Conservation (phyloP, 2,113 vertebrate species). For the Campylomormyrus tamandua region DNA sequence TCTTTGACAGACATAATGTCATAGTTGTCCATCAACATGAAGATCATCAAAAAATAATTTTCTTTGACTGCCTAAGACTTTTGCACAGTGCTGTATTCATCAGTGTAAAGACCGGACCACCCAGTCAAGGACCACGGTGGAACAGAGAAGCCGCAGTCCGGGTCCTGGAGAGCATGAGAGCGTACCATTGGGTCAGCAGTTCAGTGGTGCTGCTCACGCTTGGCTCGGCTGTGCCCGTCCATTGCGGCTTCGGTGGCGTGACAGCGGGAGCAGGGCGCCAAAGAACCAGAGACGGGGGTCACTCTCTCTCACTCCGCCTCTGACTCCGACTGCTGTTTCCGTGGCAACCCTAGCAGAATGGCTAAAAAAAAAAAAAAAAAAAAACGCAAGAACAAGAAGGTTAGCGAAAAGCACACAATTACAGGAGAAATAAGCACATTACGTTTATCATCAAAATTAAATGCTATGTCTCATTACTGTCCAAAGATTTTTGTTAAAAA, state of each 20-base stretch:
- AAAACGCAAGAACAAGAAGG: neutral
- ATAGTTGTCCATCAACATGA: neutral
- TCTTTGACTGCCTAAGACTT: neutral
- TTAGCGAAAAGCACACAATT: neutral
- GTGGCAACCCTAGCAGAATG: conserved; percentile 32
- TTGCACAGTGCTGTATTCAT: neutral
- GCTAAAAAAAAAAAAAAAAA: neutral
- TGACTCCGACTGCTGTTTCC: conserved; percentile 35
- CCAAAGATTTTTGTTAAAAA: neutral
- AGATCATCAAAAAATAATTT: neutral
- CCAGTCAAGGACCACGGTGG: neutral
- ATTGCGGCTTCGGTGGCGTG: conserved; percentile 53
- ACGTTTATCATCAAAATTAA: neutral
- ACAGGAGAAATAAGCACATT: neutral
- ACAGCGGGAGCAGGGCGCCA: conserved; percentile 39
- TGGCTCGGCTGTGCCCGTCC: conserved; percentile 67
- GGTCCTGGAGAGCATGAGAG: neutral
- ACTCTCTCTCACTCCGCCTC: neutral
- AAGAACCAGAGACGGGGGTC: neutral
- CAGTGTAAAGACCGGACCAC: neutral
- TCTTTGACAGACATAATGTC: neutral
- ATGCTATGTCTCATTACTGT: neutral
- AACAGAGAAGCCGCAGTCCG: neutral
- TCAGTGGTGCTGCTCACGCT: conserved; percentile 67
- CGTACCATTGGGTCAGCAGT: conserved; percentile 77